Percentiles rank a stretch among this genome's conserved stretches.
phyloP scores from a whole-genome alignment of 2,113 vertebrate species.

The Crypturellus undulatus region DNA sequence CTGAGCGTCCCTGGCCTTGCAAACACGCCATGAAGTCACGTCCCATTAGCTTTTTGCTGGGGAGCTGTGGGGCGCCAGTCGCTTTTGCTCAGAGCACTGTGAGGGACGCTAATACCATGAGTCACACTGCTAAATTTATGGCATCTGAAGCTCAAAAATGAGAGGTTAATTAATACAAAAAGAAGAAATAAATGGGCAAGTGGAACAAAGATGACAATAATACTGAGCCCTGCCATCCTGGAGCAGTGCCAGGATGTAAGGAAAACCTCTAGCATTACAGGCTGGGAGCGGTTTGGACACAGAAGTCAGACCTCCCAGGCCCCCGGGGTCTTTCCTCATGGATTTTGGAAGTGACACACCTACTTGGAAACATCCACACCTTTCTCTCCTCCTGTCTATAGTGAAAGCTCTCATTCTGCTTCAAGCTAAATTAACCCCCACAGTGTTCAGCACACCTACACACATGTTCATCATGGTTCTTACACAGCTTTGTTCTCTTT shows the following conservation, averaged over 20 bases:
- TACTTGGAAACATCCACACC: not conserved
- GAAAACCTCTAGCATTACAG: not conserved
- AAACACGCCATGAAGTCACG: not conserved
- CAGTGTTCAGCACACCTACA: rapidly evolving
- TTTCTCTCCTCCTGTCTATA: not conserved
- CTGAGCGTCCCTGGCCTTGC: not conserved
- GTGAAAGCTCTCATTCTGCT: not conserved
- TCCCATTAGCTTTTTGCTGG: not conserved
- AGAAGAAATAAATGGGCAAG: not conserved
- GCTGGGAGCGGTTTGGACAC: rapidly evolving
- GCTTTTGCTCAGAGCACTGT: not conserved
- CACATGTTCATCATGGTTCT: rapidly evolving
- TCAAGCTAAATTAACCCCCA: not conserved
- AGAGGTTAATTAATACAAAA: not conserved
- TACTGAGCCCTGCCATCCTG: not conserved
- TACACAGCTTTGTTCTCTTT: not conserved
- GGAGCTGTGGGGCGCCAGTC: not conserved
- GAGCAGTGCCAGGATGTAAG: not conserved
- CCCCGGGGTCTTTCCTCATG: not conserved
- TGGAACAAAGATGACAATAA: not conserved
- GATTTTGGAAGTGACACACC: not conserved
- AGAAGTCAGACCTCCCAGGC: not conserved
- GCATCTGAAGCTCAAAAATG: not conserved
- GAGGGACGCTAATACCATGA: not conserved
- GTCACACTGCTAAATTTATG: not conserved